Evolutionary conservation across 2,888 invertebrate genomes (phyloP), one percentile per base, ranked within the genome.

Genomic region (Leucozona laternaria): DNA sequence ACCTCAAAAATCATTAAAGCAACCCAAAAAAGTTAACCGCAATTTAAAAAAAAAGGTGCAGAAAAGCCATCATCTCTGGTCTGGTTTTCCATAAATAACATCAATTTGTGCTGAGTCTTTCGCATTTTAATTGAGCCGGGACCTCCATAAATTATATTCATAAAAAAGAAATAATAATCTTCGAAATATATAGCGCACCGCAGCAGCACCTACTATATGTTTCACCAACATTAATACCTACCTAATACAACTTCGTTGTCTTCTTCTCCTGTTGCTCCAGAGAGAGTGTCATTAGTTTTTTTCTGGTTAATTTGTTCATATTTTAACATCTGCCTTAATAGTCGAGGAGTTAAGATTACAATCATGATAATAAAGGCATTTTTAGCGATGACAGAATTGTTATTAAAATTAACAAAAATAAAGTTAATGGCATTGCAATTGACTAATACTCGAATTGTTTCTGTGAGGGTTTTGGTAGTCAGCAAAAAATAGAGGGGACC

Each of bases 101-200:
- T 68, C 73, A 70, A 81, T 81, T 73, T 70, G 66, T 70, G 66
- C 64, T 50, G 43, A 72, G 85, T 55, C 53, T 60, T 77, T 68
- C 13, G 25, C 28, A 53, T 53, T 53, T 53, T n/a, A 53, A 53
- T 53, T 53, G 53, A 17, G 40, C 25, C 25, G n/a, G 28, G 57
- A 77, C 85, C 85, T 81, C 62, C 81, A 85, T 85, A 85, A 85
- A 80, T 85, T 85, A 81, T 64, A 57, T 76, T 79, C 53, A 72
- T 71, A 76, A 84, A 66, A 79, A 76, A 8, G 45, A 40, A 37
- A 15, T 40, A 60, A 53, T 53, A 53, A 64, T 45, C 45, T 28
- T 11, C 48, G 15, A 48, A 66, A 55, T 66, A 15, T 34, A 17
- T n/a, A 48, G 11, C 1, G 6, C 22, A 45, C 6, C 1, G n/a